Conservation (phyloP, 2,797 vertebrate genomes). For the Gambelia wislizenii region DNA sequence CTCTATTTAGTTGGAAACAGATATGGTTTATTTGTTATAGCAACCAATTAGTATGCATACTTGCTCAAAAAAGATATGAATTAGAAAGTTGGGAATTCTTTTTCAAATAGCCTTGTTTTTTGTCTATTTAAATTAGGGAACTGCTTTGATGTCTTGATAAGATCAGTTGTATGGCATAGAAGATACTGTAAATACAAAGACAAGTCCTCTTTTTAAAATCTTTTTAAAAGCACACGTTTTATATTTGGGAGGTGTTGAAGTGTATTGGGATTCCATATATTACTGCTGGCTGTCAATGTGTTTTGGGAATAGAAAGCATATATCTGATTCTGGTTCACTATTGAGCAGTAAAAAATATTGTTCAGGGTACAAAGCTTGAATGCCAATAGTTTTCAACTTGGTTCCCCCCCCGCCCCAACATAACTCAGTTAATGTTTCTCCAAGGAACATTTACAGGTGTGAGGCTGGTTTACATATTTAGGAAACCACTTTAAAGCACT, state of each 20-base stretch:
- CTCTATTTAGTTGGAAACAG: slow-evolving; percentile 8
- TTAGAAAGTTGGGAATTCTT: not conserved
- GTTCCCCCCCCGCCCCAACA: not conserved
- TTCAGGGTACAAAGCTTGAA: not conserved
- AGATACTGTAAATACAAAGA: slow-evolving; percentile 27
- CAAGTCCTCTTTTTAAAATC: not conserved
- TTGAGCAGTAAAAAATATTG: slow-evolving; percentile 12
- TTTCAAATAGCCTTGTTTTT: not conserved
- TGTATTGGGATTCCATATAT: not conserved
- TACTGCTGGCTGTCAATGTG: not conserved
- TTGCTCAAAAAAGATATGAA: not conserved
- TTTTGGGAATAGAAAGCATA: slow-evolving; percentile 16
- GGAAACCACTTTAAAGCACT: not conserved
- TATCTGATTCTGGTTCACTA: not conserved
- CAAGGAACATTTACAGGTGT: not conserved
- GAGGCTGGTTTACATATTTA: not conserved
- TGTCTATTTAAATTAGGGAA: not conserved
- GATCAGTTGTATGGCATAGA: slow-evolving; percentile 29
- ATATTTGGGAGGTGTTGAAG: slow-evolving; percentile 14
- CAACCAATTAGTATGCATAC: slow-evolving; percentile 3
- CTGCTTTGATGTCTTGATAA: not conserved
- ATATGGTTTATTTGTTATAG: slow-evolving; percentile 37
- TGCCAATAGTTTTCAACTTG: not conserved
- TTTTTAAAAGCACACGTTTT: not conserved
- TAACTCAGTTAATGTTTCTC: not conserved